Base-by-base conservation (phyloP, 2,113 vertebrate genomes). In the Platichthys flesus region DNA sequence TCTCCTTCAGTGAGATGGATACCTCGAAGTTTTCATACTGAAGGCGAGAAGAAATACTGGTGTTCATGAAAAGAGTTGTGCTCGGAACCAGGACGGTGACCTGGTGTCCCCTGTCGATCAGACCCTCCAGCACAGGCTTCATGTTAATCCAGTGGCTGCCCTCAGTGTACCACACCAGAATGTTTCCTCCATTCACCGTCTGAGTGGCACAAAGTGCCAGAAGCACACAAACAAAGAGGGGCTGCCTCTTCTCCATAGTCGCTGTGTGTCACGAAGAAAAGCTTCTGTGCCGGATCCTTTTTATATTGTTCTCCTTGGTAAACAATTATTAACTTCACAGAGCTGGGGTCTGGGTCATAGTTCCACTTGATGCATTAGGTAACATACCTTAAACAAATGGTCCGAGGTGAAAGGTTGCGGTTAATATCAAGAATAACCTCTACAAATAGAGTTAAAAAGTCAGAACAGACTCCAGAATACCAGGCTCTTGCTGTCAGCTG, bases 101-200 rank as follows among this genome's bases (percentile, higher is more conserved):
- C 0, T 76, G 67, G 47, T 96, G 95, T 26, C 93, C 93, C 0
- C 89, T 90, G 42, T 90, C 80, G 0, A 79, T 16, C 42, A 96
- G 66, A 0, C 82, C 71, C 15, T 94, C 92, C 62, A 95, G 74
- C 14, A 95, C 57, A 0, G 45, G 80, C 77, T 94, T 95, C 14
- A 95, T 23, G 78, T 95, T 96, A 28, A 96, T 94, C 94, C 94
- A 96, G 62, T 96, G 95, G 67, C 95, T 96, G 68, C 88, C 88
- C 0, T 95, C 95, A 1, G 85, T 89, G 65, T 92, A 94, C 95
- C 93, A 96, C 4, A 95, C 94, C 23, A 96, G 70, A 9, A 96
- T 63, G 2, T 93, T 95, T 0, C 74, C 93, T 67, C 94, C 92
- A 6, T 92, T 74, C 60, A 76, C 70, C 0, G 81, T 74, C 67